Evolutionary conservation across 2,888 invertebrate species (phyloP), one percentile per base, ranked within the genome.

Genomic region (Rhingia rostrata): DNA sequence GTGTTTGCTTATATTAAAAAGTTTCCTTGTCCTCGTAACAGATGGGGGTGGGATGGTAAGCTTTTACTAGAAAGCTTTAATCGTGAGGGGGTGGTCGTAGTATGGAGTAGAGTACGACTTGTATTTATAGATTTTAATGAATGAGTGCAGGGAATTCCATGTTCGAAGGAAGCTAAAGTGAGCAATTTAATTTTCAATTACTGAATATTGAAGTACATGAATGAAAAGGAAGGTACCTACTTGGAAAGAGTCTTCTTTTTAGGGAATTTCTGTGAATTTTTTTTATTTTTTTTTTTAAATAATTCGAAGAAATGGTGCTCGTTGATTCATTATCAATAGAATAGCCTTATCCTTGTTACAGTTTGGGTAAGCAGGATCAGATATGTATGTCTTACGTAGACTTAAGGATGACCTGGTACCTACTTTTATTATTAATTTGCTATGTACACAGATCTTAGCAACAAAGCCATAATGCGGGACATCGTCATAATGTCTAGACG

Each of bases 11-110:
- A n/a, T 41, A 49, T 58, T 69, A 47, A 56, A 69, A 69, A 58
- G n/a, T 53, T 47, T 72, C 39, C 14, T 56, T 69, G 4, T 58
- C 9, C 41, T 51, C 22, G 22, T 22, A 22, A 22, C 22, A 22
- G 22, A 58, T 54, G 47, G 12, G 58, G 67, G 49, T 5, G 22
- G 58, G 64, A 22, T 66, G 58, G 33, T 2, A 54, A 84, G 84
- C 84, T 80, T 84, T 84, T 84, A 80, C 80, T 69, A 51, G 58
- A 84, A 80, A 84, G 84, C 84, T 84, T 75, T 70, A 14, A 32
- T n/a, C 37, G 64, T 67, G 61, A 45, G 43, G 35, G 54, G 70
- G 67, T 35, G 58, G 35, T 54, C 12, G 69, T 78, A 78, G 63
- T 83, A 53, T 67, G 33, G 54, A 51, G 37, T 64, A 54, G 58